Evolutionary conservation across 2,797 vertebrate genomes (phyloP), one percentile per base, ranked within the genome.

Genomic region (Furcifer pardalis): DNA sequence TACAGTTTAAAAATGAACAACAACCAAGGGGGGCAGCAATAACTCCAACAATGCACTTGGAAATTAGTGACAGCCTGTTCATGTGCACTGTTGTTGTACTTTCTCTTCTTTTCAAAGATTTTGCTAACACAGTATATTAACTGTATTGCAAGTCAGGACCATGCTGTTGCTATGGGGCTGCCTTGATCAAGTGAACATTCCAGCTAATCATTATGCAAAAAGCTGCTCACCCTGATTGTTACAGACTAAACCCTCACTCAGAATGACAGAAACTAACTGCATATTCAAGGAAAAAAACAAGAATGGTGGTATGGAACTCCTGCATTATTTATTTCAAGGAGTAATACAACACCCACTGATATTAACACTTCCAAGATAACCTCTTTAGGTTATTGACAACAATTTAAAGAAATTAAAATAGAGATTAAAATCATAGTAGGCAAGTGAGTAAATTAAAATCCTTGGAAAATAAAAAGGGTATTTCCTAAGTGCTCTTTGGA

Each of bases 211-310:
- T 66, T 63, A 0, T 1, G 56, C 46, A 84, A 78, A 78, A 81
- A 73, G 5, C 56, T 23, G 79, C 66, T 81, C 84, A 79, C 69
- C 66, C 19, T 77, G 30, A 32, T 77, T 46, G 17, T 73, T 35
- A 46, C 19, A 74, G 89, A 0, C 69, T 52, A 66, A 78, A 42
- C 9, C 79, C 79, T 91, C 17, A 3, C 79, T 80, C 60, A 84
- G 30, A 46, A 81, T 77, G 71, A 82, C 59, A 77, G 79, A 68
- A 85, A 79, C 79, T 81, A 84, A 84, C 5, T 35, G n/a, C 8
- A 23, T 17, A 83, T 90, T 87, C 44, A 92, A 77, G 90, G 88
- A 87, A 65, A 87, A 60, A 87, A n/a, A n/a, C 75, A 90, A 89
- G 85, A 88, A 56, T 79, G 85, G 79, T 17, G 88, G 62, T 85